These are phyloP conservation scores for Taxidea taxus DNA, from an alignment of 2,113 vertebrate genomes.

Conservation along the genomic window DNA sequence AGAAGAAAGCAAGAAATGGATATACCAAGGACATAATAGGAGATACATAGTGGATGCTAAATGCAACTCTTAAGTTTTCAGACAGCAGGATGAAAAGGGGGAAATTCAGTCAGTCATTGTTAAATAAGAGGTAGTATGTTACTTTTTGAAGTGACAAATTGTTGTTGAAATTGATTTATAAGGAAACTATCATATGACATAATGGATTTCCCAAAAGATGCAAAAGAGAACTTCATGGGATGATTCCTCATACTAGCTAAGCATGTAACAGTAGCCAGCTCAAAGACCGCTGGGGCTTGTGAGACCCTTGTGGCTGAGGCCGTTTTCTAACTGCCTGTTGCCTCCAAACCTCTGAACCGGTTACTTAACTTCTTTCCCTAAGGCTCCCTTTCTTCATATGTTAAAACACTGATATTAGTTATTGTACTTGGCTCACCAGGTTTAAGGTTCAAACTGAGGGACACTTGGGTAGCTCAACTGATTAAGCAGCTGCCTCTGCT, in stretches of 20 bases:
- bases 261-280: not conserved
- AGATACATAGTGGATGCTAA: not conserved
- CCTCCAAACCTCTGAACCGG: not conserved
- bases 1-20: not conserved
- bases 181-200: not conserved
- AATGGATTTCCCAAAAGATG: slow-evolving; percentile 1
- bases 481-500: not conserved
- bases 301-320: not conserved
- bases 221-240: not conserved
- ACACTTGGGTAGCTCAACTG: not conserved
- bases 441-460: not conserved
- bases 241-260: not conserved
- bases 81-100: not conserved
- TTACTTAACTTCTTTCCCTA: not conserved
- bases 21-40: not conserved
- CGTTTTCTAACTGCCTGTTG: not conserved
- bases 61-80: slow-evolving; percentile 18
- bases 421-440: not conserved
- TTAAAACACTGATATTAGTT: not conserved
- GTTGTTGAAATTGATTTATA: slow-evolving; percentile 11
- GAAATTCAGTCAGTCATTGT: not conserved
- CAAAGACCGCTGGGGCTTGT: not conserved
- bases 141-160: not conserved
- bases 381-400: slow-evolving; percentile 23
- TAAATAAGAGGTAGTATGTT: not conserved